phyloP scores from a whole-genome alignment of 2,797 vertebrate genomes.

The Typhlichthys eigenmanni region DNA sequence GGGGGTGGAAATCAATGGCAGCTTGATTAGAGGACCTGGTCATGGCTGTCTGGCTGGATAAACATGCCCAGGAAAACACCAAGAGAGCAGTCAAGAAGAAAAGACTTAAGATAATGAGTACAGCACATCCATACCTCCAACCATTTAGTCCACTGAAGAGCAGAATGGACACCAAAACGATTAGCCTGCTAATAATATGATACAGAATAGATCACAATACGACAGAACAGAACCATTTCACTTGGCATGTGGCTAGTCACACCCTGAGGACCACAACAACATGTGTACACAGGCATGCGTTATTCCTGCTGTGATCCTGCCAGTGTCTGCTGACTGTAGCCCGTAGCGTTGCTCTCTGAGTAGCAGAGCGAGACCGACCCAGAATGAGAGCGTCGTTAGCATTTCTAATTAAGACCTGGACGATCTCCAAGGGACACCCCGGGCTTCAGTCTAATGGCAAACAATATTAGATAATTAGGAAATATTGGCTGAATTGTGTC shows the following conservation, averaged over 20 bases:
- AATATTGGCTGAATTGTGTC: slow-evolving; percentile 41
- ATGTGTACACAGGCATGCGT: too few species aligned
- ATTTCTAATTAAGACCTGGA: slow-evolving; percentile 65
- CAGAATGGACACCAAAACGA: too few species aligned
- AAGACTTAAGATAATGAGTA: slow-evolving; percentile 18
- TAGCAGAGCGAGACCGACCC: slow-evolving; percentile 29
- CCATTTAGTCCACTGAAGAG: background rate
- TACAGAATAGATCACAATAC: background rate
- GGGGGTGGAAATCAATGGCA: slow-evolving; percentile 38
- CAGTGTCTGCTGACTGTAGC: background rate
- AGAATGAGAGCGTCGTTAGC: slow-evolving; percentile 43
- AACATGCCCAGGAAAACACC: slow-evolving; percentile 20
- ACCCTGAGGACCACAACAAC: too few species aligned
- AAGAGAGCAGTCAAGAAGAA: slow-evolving; percentile 28
- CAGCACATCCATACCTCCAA: background rate
- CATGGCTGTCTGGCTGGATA: slow-evolving; percentile 29
- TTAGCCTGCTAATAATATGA: too few species aligned
- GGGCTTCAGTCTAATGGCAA: slow-evolving; percentile 47
- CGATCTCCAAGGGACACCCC: slow-evolving; percentile 43
- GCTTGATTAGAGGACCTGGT: slow-evolving; percentile 46
- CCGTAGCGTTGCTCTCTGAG: background rate
- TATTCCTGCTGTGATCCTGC: too few species aligned
- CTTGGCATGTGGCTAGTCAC: background rate
- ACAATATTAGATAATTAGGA: slow-evolving; percentile 60
- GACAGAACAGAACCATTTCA: background rate